Base-by-base conservation (phyloP, 2,797 vertebrate genomes). In the Eulemur albifrons region DNA sequence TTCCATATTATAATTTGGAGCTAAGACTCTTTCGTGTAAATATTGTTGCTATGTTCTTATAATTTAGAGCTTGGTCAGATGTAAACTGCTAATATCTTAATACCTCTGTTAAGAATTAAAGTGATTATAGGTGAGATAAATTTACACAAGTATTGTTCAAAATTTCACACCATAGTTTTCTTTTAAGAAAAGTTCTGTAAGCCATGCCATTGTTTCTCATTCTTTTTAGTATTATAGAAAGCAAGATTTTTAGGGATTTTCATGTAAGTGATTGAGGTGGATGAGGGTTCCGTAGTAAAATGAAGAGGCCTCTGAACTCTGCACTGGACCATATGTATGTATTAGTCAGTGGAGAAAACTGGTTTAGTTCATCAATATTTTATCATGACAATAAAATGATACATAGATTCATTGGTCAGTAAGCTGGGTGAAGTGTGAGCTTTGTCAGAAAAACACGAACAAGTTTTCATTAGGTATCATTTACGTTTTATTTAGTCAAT, bases 381-480 rank as follows among this genome's bases (percentile, higher is more conserved):
- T 7, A 52, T 79, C 20, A 21, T 65, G 54, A 65, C 35, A 75
- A 5, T 79, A 54, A 76, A 95, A 32, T 14, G 35, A 6, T 69
- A 18, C 14, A 23, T 13, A 30, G 35, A 11, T 54, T 13, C 12
- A 27, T 50, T 17, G 13, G 20, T 87, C 5, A 43, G 8, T 52
- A 32, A 94, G n/a, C 13, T 54, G 52, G 35, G 40, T 52, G 25
- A 89, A 69, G 54, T 23, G 10, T 65, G 50, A 86, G 57, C 76
- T 52, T 87, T 72, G 3, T 82, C 69, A 94, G 67, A 95, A 79
- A 92, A 77, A 94, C 82, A 77, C 40, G 67, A 86, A 35, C 90
- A 59, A 4, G 9, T 89, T 80, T 88, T 73, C 43, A 15, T 83
- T 59, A 43, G 38, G 17, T 38, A 30, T 10, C 30, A 75, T 40